Evolutionary conservation across 1,140 invertebrate genomes (phyloP).

Genomic region (Artemia franciscana): DNA sequence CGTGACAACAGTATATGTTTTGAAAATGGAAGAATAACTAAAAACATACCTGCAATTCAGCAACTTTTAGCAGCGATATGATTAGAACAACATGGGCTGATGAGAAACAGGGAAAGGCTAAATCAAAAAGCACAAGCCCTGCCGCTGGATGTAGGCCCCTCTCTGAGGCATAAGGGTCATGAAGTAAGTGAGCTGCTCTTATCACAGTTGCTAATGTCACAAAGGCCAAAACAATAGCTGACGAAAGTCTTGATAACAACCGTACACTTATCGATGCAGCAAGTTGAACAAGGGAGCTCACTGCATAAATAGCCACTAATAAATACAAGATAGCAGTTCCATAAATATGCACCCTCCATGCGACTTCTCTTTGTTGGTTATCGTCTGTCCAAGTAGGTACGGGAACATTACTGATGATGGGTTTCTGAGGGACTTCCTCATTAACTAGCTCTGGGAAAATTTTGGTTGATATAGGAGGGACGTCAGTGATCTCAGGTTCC

Average conservation of each 20-base stretch:
- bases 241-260: conserved; percentile 33
- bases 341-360: conserved; percentile 73
- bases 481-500: neutral
- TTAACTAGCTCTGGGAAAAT: neutral
- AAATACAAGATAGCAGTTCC: conserved; percentile 54
- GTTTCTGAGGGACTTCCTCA: neutral
- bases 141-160: conserved; percentile 47
- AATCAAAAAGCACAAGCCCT: conserved; percentile 51
- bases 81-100: conserved; percentile 63
- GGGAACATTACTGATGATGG: neutral
- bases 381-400: neutral
- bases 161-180: conserved; percentile 66
- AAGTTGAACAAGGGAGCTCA: conserved; percentile 22
- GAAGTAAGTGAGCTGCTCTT: conserved; percentile 59
- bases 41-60: conserved; percentile 19
- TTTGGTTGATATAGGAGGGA: too few relatives aligned
- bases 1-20: too few relatives aligned
- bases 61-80: conserved; percentile 49
- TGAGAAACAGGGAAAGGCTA: conserved; percentile 56
- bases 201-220: conserved; percentile 51
- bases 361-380: conserved; percentile 28
- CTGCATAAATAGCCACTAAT: conserved; percentile 48
- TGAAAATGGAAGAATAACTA: neutral
- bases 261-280: conserved; percentile 12
- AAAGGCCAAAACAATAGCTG: conserved; percentile 52